phyloP scores from a whole-genome alignment of 2,888 invertebrate genomes.

The Sarcophaga rosellei region DNA sequence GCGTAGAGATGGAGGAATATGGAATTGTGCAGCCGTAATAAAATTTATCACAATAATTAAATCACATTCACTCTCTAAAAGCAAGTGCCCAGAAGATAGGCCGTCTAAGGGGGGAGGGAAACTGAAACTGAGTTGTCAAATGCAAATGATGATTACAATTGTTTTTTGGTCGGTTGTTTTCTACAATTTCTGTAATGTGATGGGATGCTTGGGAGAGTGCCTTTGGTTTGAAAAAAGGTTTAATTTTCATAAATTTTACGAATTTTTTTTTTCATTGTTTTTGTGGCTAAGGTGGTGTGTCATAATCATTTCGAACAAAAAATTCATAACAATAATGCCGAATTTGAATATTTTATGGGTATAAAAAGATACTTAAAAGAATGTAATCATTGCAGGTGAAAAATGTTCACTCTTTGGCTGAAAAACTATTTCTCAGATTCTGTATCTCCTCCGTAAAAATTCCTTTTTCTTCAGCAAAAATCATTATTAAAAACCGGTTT shows the following conservation, averaged over 20 bases:
- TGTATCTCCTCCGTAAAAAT: no score
- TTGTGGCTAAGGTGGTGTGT: background rate
- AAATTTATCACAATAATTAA: constrained; percentile 69
- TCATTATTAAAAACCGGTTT: no score
- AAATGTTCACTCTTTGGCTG: no score
- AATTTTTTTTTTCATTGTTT: background rate
- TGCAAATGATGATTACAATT: constrained; percentile 42
- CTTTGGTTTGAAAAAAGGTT: background rate
- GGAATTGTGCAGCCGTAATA: constrained; percentile 64
- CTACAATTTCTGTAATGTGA: constrained; percentile 6
- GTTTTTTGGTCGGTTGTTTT: constrained; percentile 26
- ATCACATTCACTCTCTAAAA: constrained; percentile 51
- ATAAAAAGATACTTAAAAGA: constrained; percentile 1
- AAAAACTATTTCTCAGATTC: no score
- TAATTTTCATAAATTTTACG: constrained; percentile 35
- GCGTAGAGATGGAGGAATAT: background rate
- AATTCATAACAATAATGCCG: constrained; percentile 28
- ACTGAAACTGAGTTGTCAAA: constrained; percentile 47
- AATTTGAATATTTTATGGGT: constrained; percentile 12
- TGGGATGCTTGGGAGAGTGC: background rate
- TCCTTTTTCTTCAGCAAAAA: no score
- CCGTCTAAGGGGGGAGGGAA: background rate
- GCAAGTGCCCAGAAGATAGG: constrained; percentile 49
- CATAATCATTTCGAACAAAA: constrained; percentile 3
- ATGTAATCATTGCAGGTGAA: background rate